These are phyloP conservation scores for Scomber colias DNA, from an alignment of 2,113 vertebrate genomes.

Conservation along the genomic window DNA sequence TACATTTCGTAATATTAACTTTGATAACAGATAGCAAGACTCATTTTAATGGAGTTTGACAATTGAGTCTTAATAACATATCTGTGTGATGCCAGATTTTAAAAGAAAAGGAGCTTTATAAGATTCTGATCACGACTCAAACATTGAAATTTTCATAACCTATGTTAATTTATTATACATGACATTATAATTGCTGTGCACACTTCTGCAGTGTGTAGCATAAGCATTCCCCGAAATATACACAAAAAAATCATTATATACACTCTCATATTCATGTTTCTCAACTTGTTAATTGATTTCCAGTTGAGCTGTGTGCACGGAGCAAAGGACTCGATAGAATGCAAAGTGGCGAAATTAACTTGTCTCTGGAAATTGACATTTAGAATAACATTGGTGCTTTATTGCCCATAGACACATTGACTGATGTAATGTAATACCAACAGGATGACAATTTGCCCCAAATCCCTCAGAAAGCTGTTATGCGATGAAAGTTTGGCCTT, in stretches of 20 bases:
- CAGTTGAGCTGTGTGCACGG: background rate
- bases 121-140: too few relatives aligned
- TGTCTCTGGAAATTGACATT: conserved; percentile 36
- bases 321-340: background rate
- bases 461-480: conserved; percentile 15
- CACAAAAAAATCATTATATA: background rate
- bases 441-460: conserved; percentile 12
- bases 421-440: conserved; percentile 45
- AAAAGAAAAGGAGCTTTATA: too few relatives aligned
- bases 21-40: too few relatives aligned
- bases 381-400: conserved; percentile 14
- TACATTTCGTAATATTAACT: too few relatives aligned
- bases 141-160: background rate
- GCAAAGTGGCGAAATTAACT: conserved; percentile 24
- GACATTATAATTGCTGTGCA: too few relatives aligned
- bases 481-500: conserved; percentile 21
- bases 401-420: conserved; percentile 14
- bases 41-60: too few relatives aligned
- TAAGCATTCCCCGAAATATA: background rate
- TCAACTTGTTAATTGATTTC: conserved; percentile 21
- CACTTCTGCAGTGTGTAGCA: background rate
- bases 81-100: too few relatives aligned
- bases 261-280: background rate
- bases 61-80: too few relatives aligned
- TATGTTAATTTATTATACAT: background rate